A percentile compares a stretch with the other conserved stretches of the same genome.
Conservation (phyloP, 2,113 vertebrate genomes). For the Caranx melampygus region DNA sequence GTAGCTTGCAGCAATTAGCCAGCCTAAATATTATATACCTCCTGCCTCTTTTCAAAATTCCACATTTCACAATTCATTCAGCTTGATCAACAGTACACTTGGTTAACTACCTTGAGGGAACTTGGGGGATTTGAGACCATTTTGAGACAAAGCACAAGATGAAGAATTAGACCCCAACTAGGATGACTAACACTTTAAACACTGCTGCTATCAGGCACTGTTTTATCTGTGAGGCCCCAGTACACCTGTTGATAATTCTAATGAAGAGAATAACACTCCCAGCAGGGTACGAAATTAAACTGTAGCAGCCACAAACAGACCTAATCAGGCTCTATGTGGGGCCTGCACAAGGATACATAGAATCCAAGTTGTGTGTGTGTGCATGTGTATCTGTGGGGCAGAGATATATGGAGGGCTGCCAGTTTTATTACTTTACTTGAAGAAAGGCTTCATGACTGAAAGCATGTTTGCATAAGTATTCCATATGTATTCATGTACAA, state of each 20-base stretch:
- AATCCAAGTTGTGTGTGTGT: not conserved
- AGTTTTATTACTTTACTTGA: constrained; percentile 31
- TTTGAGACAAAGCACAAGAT: constrained; percentile 22
- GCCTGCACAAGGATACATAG: constrained; percentile 13
- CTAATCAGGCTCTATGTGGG: constrained; percentile 60
- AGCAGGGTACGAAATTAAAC: constrained; percentile 71
- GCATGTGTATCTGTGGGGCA: not conserved
- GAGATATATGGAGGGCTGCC: not conserved
- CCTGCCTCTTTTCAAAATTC: constrained; percentile 10
- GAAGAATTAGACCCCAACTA: constrained; percentile 22
- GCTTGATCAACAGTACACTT: constrained; percentile 29
- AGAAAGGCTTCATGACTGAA: constrained; percentile 11
- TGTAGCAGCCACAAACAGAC: constrained; percentile 63
- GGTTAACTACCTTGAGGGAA: constrained; percentile 29
- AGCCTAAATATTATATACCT: constrained; percentile 35
- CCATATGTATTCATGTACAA: constrained; percentile 17
- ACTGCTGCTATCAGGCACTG: constrained; percentile 42
- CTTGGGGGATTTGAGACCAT: constrained; percentile 29
- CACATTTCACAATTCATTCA: constrained; percentile 32
- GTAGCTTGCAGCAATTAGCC: constrained; percentile 48
- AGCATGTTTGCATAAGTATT: constrained; percentile 28
- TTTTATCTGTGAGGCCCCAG: constrained; percentile 58
- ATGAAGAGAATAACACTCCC: constrained; percentile 72
- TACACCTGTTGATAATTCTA: constrained; percentile 76
- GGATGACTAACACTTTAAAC: constrained; percentile 25